phyloP scores from a whole-genome alignment of 2,888 invertebrate species.

The Germaria angustata region DNA sequence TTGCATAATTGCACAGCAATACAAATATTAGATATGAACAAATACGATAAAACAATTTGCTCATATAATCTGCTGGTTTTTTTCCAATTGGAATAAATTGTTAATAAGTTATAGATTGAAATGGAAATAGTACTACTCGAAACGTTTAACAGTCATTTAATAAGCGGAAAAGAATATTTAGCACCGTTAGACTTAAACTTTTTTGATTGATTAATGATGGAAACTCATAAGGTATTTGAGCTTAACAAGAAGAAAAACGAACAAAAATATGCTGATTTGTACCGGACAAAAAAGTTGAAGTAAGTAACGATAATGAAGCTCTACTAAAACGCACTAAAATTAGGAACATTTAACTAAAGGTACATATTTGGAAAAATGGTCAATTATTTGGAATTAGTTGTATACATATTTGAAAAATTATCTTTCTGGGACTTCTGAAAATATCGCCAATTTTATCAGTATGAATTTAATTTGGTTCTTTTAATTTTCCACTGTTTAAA shows the following conservation, averaged over 20 bases:
- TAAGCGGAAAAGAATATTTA: neutral
- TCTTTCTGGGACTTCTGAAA: too few relatives aligned
- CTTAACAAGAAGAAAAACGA: neutral
- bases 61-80: too few relatives aligned
- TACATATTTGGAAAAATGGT: too few relatives aligned
- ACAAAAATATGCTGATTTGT: neutral
- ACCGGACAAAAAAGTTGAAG: slow-evolving; percentile 4
- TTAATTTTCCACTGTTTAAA: too few relatives aligned
- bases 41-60: slow-evolving; percentile 4
- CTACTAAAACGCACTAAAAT: neutral
- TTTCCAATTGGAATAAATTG: too few relatives aligned
- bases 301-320: neutral
- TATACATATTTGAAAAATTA: too few relatives aligned
- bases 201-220: slow-evolving; percentile 1
- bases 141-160: neutral
- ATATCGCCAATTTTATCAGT: too few relatives aligned
- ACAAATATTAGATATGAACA: neutral
- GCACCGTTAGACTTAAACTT: neutral
- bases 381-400: too few relatives aligned
- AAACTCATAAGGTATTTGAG: slow-evolving; percentile 14
- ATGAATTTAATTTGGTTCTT: too few relatives aligned
- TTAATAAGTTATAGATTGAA: neutral
- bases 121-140: neutral
- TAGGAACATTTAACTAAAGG: too few relatives aligned
- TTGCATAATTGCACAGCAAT: neutral